Evolutionary conservation across 2,113 vertebrate species (phyloP), one percentile per base, ranked within the genome.

Genomic region (Australoheros scitulus): DNA sequence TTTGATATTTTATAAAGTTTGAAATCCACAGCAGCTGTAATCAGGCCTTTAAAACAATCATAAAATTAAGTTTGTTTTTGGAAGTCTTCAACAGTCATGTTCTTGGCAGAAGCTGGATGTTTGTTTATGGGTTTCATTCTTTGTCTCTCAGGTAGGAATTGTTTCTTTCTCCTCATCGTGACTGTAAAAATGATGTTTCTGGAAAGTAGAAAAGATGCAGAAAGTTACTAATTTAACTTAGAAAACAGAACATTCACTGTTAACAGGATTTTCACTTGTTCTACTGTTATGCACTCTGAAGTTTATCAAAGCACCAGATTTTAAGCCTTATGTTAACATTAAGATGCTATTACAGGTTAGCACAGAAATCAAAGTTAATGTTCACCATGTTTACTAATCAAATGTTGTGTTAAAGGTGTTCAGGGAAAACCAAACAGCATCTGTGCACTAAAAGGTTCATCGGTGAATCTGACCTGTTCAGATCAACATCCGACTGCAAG

Each of bases 391-490:
- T 24, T 68, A 7, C 0, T 59, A 29, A 76, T 59, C 1, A 18
- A 29, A 60, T 20, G 14, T 63, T 72, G 1, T 80, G 60, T 77
- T 83, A n/a, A 77, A 87, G 86, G 63, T 32, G 17, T 58, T 77
- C n/a, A 52, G 2, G 61, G 47, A n/a, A 1, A 52, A n/a, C 3
- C 29, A 65, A 61, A 20, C 1, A 65, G 22, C 58, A 36, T 79
- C 34, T 88, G 79, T 79, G 72, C 50, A 2, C 77, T 87, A 11
- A 83, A 83, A 83, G 81, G 77, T 29, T 80, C 77, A 63, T 83
- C 81, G 70, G 70, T 87, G 8, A 56, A 64, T 74, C 76, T 82
- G 80, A 0, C 11, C 58, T 86, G 85, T 32, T 80, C 85, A 47
- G 9, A 1, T 84, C 2, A 61, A 77, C n/a, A 2, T 72, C 32